A percentile compares a stretch with the other conserved stretches of the same genome.
These are phyloP conservation scores for Knipowitschia caucasica DNA, from an alignment of 2,797 vertebrate species.

Conservation along the genomic window DNA sequence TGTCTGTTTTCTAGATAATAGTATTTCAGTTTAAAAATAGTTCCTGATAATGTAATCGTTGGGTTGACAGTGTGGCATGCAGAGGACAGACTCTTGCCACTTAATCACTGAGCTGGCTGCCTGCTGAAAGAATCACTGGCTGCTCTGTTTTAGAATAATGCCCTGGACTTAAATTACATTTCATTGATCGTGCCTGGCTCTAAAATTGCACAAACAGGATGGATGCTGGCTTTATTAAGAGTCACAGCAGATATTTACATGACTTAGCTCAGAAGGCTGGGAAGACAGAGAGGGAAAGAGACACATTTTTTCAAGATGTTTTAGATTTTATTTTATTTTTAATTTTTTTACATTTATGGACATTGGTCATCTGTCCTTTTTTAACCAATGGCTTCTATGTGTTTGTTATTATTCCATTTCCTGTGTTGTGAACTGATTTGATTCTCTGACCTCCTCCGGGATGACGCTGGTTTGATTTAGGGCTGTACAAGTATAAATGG, in stretches of 20 bases:
- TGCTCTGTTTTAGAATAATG: constrained; percentile 66
- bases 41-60: constrained; percentile 3
- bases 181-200: constrained; percentile 65
- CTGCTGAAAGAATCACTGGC: constrained; percentile 45
- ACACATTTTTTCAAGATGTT: too few species aligned
- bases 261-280: constrained; percentile 41
- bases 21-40: neutral
- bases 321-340: too few species aligned
- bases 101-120: constrained; percentile 60
- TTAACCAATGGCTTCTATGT: too few species aligned
- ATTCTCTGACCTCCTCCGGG: too few species aligned
- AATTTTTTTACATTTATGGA: too few species aligned
- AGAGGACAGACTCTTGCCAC: constrained; percentile 60
- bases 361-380: too few species aligned
- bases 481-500: too few species aligned
- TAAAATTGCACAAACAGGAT: constrained; percentile 60
- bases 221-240: constrained; percentile 56
- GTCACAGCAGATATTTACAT: constrained; percentile 55
- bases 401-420: too few species aligned
- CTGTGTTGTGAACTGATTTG: too few species aligned
- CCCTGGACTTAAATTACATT: constrained; percentile 68
- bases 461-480: too few species aligned
- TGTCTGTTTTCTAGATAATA: neutral
- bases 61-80: constrained; percentile 42
- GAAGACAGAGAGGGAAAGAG: constrained; percentile 55